Conservation (phyloP, 2,797 vertebrate species). For the Trachurus trachurus region DNA sequence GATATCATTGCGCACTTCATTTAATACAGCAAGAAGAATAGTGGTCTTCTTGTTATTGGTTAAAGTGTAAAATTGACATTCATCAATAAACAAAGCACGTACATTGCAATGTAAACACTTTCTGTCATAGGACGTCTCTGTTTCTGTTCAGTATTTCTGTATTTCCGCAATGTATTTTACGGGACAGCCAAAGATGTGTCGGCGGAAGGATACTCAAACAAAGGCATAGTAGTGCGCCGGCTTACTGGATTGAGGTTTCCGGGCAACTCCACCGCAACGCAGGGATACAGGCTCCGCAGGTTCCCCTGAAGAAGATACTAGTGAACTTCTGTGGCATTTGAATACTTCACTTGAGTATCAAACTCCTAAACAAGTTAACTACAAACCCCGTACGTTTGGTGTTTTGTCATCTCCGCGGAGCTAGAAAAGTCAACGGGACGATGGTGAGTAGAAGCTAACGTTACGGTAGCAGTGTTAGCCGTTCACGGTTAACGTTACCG, state of each 20-base stretch:
- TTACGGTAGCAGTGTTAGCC: constrained; percentile 35
- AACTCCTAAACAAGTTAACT: not conserved
- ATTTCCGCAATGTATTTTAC: not conserved
- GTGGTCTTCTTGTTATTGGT: not conserved
- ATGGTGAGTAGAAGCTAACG: constrained; percentile 78
- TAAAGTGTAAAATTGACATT: not conserved
- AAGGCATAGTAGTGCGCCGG: constrained; percentile 19
- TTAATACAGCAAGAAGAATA: constrained; percentile 23
- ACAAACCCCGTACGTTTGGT: not conserved
- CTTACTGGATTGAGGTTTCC: constrained; percentile 59
- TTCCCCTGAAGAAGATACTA: not conserved
- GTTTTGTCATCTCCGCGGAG: constrained; percentile 44
- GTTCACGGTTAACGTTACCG: constrained; percentile 1
- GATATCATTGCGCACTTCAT: constrained; percentile 48
- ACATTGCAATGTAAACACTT: not conserved
- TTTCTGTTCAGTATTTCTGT: no score
- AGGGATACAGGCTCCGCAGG: constrained; percentile 16
- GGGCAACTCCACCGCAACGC: constrained; percentile 54
- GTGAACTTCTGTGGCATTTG: not conserved
- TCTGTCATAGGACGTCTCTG: no score
- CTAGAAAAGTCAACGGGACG: constrained; percentile 56
- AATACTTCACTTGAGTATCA: not conserved
- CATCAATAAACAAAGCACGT: not conserved
- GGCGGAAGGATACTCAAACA: constrained; percentile 69
- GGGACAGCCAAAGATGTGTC: constrained; percentile 12